These are phyloP conservation scores for Byasa hedistus DNA, from an alignment of 2,888 invertebrate species.

Conservation along the genomic window DNA sequence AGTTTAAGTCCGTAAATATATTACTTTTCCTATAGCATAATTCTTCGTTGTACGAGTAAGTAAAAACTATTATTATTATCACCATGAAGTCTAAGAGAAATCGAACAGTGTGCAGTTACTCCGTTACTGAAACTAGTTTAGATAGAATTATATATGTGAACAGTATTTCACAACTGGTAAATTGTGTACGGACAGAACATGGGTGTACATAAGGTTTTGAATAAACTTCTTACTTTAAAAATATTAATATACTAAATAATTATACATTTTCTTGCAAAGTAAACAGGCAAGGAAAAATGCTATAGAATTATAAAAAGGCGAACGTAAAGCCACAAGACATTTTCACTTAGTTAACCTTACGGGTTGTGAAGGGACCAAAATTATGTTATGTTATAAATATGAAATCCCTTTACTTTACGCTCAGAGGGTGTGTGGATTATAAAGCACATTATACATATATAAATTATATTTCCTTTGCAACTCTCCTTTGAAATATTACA, in stretches of 20 bases:
- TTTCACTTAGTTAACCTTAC: too few relatives aligned
- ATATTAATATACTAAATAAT: too few relatives aligned
- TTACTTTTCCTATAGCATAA: not conserved
- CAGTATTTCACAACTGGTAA: slow-evolving; percentile 2
- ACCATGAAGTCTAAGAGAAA: not conserved
- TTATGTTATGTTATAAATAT: too few relatives aligned
- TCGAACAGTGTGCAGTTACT: slow-evolving; percentile 1
- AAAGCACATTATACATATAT: not conserved
- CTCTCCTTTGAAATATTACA: not conserved
- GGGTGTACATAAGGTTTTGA: not conserved
- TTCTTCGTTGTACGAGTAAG: not conserved
- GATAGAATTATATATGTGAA: not conserved
- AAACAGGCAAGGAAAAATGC: too few relatives aligned
- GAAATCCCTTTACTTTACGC: too few relatives aligned
- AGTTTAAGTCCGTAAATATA: not conserved
- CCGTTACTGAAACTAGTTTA: slow-evolving; percentile 8
- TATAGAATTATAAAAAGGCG: too few relatives aligned
- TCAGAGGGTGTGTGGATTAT: too few relatives aligned
- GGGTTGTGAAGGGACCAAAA: too few relatives aligned
- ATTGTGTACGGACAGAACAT: not conserved
- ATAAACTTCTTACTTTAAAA: not conserved
- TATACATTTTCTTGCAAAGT: too few relatives aligned
- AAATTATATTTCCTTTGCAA: not conserved
- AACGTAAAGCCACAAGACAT: too few relatives aligned
- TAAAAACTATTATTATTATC: not conserved